Conservation (phyloP, 2,888 invertebrate species). For the Synergus japonicus region DNA sequence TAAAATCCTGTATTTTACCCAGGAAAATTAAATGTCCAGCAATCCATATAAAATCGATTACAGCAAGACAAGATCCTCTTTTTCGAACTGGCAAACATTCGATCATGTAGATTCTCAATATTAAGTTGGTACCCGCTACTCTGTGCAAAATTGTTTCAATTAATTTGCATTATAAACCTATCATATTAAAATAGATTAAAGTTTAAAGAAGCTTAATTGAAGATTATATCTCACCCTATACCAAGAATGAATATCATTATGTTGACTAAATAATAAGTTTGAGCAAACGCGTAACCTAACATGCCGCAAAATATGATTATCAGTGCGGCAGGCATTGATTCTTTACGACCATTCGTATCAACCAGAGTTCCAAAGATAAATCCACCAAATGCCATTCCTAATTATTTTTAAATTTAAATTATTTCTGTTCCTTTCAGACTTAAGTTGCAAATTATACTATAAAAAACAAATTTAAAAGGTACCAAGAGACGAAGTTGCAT, state of each 20-base stretch:
- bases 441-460: not conserved
- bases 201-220: not conserved
- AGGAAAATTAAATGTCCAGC: constrained; percentile 70
- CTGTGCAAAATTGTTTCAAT: constrained; percentile 62
- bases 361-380: constrained; percentile 70
- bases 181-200: not conserved
- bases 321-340: constrained; percentile 70
- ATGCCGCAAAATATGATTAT: constrained; percentile 73
- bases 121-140: constrained; percentile 70
- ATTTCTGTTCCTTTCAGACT: not conserved
- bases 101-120: constrained; percentile 74
- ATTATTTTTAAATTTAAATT: not conserved
- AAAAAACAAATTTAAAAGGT: constrained; percentile 38
- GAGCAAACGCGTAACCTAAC: constrained; percentile 74
- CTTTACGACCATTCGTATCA: constrained; percentile 76
- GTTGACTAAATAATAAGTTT: constrained; percentile 71
- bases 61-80: constrained; percentile 72
- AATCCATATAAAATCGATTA: constrained; percentile 75
- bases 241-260: constrained; percentile 75
- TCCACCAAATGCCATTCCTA: constrained; percentile 74
- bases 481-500: constrained; percentile 63
- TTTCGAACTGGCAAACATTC: constrained; percentile 75
- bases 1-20: constrained; percentile 56
- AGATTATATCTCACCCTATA: constrained; percentile 70
- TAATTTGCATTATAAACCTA: constrained; percentile 32